These are phyloP conservation scores for Hydrotaea cyrtoneurina DNA, from an alignment of 2,888 invertebrate genomes.

Conservation along the genomic window DNA sequence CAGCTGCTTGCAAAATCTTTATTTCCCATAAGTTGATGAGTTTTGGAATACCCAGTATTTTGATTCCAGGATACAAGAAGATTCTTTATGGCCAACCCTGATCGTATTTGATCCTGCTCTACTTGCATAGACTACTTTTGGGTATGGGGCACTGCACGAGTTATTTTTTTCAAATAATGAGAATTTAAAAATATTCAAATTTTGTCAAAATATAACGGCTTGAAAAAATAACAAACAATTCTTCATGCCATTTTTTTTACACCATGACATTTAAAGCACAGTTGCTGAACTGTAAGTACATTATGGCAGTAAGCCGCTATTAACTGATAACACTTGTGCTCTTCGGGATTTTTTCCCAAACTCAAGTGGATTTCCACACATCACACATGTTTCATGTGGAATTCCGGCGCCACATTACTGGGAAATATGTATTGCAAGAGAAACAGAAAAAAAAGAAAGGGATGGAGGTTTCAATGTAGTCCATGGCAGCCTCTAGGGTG, in stretches of 20 bases:
- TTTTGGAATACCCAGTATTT: too few species aligned
- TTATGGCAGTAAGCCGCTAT: not conserved
- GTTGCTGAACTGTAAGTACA: not conserved
- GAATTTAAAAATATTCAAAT: not conserved
- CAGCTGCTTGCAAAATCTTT: too few species aligned
- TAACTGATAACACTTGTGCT: conserved; percentile 55
- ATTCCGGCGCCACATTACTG: not conserved
- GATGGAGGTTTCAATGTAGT: not conserved
- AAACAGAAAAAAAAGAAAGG: not conserved
- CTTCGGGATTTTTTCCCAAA: conserved; percentile 57
- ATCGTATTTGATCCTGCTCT: too few species aligned
- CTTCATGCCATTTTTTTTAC: not conserved
- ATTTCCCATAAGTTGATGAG: too few species aligned
- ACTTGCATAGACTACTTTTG: too few species aligned
- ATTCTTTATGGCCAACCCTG: too few species aligned
- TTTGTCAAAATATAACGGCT: not conserved
- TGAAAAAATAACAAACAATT: not conserved
- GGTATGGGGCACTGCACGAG: too few species aligned
- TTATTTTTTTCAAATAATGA: not conserved
- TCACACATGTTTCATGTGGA: conserved; percentile 11
- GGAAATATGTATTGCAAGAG: conserved; percentile 20
- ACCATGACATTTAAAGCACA: not conserved
- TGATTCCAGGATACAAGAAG: too few species aligned
- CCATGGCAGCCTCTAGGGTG: not conserved
- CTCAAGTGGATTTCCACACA: conserved; percentile 55